Evolutionary conservation across 1,140 invertebrate genomes (phyloP).

Genomic region (Temnothorax nylanderi): DNA sequence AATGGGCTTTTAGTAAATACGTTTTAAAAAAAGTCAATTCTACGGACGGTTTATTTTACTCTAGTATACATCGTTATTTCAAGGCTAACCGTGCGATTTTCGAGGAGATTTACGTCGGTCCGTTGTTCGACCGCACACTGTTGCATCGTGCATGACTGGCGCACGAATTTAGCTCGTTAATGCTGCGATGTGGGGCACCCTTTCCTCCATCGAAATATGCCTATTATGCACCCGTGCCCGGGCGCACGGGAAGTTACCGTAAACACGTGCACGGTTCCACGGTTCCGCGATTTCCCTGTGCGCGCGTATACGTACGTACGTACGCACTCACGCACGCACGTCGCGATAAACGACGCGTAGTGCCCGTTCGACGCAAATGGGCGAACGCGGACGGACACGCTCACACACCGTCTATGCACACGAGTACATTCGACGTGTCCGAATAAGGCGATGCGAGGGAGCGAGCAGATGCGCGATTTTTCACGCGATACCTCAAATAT

Average conservation of each 20-base stretch:
- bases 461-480: slow-evolving; percentile 36
- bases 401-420: slow-evolving; percentile 30
- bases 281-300: slow-evolving; percentile 51
- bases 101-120: not conserved
- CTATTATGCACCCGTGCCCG: slow-evolving; percentile 38
- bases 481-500: slow-evolving; percentile 14
- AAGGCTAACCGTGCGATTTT: not conserved
- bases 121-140: slow-evolving; percentile 13
- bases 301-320: not conserved
- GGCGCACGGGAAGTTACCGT: slow-evolving; percentile 53
- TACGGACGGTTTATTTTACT: not conserved
- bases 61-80: not conserved
- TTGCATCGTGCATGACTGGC: not conserved
- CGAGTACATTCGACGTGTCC: slow-evolving; percentile 61
- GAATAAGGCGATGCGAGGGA: slow-evolving; percentile 71
- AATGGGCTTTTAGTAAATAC: not conserved
- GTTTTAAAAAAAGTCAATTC: not conserved
- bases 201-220: slow-evolving; percentile 47
- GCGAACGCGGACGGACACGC: slow-evolving; percentile 30
- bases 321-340: not conserved
- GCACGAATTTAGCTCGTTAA: slow-evolving; percentile 54
- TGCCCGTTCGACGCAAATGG: slow-evolving; percentile 50
- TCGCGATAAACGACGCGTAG: slow-evolving; percentile 52
- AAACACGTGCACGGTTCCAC: slow-evolving; percentile 46
- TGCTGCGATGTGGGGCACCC: slow-evolving; percentile 28